Evolutionary conservation across 2,797 vertebrate genomes (phyloP), one percentile per base, ranked within the genome.

Genomic region (Atherinosoma microstoma): DNA sequence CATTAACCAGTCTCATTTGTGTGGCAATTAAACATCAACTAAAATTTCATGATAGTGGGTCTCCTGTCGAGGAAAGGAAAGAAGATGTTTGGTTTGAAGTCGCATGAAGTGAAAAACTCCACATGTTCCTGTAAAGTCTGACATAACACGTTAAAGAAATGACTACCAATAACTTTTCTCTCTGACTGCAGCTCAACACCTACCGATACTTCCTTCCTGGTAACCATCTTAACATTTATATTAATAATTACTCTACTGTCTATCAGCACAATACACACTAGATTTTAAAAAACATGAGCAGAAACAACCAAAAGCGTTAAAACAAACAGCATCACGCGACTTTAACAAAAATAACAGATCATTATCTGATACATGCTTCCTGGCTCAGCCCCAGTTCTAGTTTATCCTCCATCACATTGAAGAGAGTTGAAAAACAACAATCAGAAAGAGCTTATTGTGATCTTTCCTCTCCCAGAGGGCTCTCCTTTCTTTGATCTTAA

Each of bases 401-500:
- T 75, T 79, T 64, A 64, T 71, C 73, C 3, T 62, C 32, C 45
- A 34, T 47, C 22, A 60, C 16, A 20, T 40, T 30, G 34, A 64
- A 67, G 65, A 62, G 5, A 67, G 27, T 65, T 74, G 27, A 68
- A 59, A 75, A 67, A 62, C 32, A 70, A 40, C 74, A 54, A 38
- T 49, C 54, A 66, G 38, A 75, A 63, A 70, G 47, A 61, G 71
- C 64, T 67, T 6, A 66, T 54, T 75, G 71, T 51, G 62, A 65
- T 58, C 2, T 30, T 65, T 47, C 67, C 42, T 22, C 34, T 67
- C 76, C 76, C 67, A 53, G 51, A 68, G 68, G 67, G 29, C 6
- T 70, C 13, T 61, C 11, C 54, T 24, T 59, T 70, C 38, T 84
- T 60, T 77, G 75, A 84, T 83, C 76, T 75, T 70, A 80, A 82